Evolutionary conservation across 2,888 invertebrate species (phyloP).

Genomic region (Lasioglossum leucozonium): DNA sequence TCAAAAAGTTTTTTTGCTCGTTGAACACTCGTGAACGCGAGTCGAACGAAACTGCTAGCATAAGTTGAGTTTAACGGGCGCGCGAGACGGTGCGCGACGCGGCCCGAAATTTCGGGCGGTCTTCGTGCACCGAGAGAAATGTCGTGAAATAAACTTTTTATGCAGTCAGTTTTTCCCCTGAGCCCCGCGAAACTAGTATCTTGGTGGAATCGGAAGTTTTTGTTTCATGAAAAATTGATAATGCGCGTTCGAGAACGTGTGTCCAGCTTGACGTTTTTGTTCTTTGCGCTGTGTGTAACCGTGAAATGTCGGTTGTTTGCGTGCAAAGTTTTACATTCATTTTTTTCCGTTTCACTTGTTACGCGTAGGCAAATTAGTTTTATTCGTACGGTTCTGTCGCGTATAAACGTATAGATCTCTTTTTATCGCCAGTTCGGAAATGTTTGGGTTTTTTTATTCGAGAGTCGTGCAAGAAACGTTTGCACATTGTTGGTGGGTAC

Average conservation of each 20-base stretch:
- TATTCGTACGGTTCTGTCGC: background rate
- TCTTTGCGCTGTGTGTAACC: background rate
- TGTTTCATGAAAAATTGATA: background rate
- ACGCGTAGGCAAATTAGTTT: background rate
- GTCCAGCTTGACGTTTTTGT: background rate
- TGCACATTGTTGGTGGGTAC: background rate
- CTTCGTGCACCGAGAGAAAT: background rate
- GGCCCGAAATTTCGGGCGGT: background rate
- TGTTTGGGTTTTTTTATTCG: background rate
- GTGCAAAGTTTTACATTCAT: background rate
- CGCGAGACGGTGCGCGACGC: background rate
- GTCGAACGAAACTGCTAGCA: background rate
- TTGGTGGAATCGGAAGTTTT: background rate
- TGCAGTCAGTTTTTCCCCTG: background rate
- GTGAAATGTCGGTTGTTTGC: background rate
- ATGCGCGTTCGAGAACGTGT: background rate
- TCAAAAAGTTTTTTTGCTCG: constrained; percentile 17
- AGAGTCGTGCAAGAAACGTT: background rate
- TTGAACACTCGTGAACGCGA: no score
- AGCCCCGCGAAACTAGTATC: background rate
- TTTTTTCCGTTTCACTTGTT: background rate
- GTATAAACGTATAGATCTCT: no score
- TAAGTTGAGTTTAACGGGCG: constrained; percentile 2
- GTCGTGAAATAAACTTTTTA: background rate
- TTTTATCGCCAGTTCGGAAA: background rate